phyloP scores from a whole-genome alignment of 92 coral and sea anemone species.

The Actinostola sp. region DNA sequence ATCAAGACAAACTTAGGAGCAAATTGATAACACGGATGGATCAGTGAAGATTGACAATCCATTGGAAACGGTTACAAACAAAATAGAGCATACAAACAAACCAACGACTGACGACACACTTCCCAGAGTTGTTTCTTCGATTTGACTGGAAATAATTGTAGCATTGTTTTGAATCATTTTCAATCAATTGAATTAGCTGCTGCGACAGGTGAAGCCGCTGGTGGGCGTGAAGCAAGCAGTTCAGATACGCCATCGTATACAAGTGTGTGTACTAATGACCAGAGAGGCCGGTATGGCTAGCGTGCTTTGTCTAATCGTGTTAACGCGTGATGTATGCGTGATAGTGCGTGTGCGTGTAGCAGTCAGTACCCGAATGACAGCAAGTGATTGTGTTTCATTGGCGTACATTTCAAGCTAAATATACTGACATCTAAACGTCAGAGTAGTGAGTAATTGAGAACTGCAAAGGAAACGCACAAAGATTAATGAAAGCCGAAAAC shows the following conservation, averaged over 20 bases:
- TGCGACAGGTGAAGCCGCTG: constrained; percentile 11
- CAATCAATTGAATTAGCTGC: constrained; percentile 10
- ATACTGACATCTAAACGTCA: neutral
- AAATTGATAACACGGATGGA: constrained; percentile 19
- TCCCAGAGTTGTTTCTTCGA: neutral
- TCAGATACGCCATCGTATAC: constrained; percentile 18
- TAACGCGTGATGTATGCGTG: neutral
- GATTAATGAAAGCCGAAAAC: constrained; percentile 14
- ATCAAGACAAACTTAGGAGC: constrained; percentile 15
- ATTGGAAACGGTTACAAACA: neutral
- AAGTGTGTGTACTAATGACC: constrained; percentile 10
- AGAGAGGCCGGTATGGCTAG: neutral
- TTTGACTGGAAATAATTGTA: neutral
- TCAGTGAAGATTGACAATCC: neutral
- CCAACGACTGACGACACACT: neutral
- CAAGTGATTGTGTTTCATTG: neutral
- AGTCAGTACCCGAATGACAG: neutral
- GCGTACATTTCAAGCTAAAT: neutral
- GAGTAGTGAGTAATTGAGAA: constrained; percentile 13
- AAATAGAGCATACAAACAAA: neutral
- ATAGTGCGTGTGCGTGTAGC: neutral
- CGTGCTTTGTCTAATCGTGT: constrained; percentile 6
- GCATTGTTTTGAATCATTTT: constrained; percentile 5
- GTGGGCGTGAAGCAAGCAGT: constrained; percentile 20
- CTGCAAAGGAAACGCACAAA: neutral